Evolutionary conservation across 35 echinoderm and acorn worm species (phyloP).

Genomic region (Heliocidaris erythrogramma): DNA sequence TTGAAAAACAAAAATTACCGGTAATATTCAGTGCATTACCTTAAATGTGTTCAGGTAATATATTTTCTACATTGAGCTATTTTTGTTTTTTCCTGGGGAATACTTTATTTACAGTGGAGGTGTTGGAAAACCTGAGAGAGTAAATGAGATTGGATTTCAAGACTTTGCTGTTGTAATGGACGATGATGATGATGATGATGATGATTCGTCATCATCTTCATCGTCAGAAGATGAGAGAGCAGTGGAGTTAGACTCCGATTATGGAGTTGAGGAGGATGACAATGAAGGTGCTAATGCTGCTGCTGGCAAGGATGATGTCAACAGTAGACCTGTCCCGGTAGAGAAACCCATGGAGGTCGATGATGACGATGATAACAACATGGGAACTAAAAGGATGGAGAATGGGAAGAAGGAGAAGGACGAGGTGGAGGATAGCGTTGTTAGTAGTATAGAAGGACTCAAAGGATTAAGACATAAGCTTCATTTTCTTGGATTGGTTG

Average conservation of each 20-base stretch:
- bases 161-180: background rate
- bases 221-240: background rate
- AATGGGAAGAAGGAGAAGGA: slow-evolving; percentile 30
- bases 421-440: background rate
- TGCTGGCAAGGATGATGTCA: background rate
- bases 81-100: no score
- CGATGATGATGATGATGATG: background rate
- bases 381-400: background rate
- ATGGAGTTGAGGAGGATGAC: slow-evolving; percentile 21
- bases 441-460: slow-evolving; percentile 53
- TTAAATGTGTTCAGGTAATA: no score
- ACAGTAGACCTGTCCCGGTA: background rate
- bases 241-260: background rate
- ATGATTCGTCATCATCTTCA: background rate
- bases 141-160: background rate
- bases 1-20: no score
- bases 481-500: slow-evolving; percentile 49
- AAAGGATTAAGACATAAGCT: slow-evolving; percentile 40
- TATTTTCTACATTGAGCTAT: no score
- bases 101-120: background rate
- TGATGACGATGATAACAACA: background rate
- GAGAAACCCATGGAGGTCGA: slow-evolving; percentile 19
- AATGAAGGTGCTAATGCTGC: background rate
- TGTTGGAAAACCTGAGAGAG: background rate
- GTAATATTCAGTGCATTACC: no score